Percentiles rank a stretch among this genome's conserved stretches.
phyloP scores from a whole-genome alignment of 1,140 invertebrate species.

The Phortica variegata region DNA sequence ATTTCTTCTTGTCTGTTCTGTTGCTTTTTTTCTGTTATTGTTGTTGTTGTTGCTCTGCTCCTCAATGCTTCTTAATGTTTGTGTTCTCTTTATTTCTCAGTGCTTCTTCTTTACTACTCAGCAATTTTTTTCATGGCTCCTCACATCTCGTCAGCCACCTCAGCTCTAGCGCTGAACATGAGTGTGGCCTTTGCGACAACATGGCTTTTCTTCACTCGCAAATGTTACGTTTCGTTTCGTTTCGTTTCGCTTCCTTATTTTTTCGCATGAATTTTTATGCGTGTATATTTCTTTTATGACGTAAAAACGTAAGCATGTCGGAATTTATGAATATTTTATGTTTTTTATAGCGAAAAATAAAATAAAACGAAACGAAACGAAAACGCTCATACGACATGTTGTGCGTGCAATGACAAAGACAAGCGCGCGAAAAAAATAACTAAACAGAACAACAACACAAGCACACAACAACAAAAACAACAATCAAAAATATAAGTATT shows the following conservation, averaged over 20 bases:
- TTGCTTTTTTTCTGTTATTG: slow-evolving; percentile 9
- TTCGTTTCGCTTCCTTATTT: slow-evolving; percentile 20
- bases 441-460: slow-evolving; percentile 35
- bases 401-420: slow-evolving; percentile 22
- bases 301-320: slow-evolving; percentile 28
- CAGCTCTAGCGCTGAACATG: neutral
- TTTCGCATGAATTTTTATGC: slow-evolving; percentile 3
- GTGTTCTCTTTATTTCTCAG: slow-evolving; percentile 30
- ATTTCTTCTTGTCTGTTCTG: neutral
- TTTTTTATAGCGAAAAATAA: slow-evolving; percentile 25
- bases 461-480: slow-evolving; percentile 14
- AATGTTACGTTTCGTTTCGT: neutral
- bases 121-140: slow-evolving; percentile 16
- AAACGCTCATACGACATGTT: slow-evolving; percentile 47
- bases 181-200: neutral
- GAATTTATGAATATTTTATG: slow-evolving; percentile 54
- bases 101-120: slow-evolving; percentile 24
- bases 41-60: slow-evolving; percentile 8
- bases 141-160: neutral
- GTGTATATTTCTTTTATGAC: slow-evolving; percentile 27
- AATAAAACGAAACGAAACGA: neutral
- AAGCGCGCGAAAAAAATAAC: slow-evolving; percentile 14
- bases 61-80: too few species aligned
- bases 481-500: too few species aligned
- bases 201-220: neutral